Evolutionary conservation across 2,797 vertebrate species (phyloP).

Genomic region (Muscicapa striata): DNA sequence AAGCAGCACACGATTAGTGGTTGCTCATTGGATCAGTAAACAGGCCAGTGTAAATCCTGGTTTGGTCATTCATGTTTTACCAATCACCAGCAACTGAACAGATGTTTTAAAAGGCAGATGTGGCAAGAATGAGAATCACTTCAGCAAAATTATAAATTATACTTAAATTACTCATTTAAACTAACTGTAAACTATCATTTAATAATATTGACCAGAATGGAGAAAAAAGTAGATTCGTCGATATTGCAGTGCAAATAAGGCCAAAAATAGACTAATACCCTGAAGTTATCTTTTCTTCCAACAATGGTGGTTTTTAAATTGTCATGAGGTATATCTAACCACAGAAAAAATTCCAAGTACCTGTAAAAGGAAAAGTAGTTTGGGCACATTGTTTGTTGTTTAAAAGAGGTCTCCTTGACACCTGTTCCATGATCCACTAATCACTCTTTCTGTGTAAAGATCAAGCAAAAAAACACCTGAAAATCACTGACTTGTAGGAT

Average conservation of each 20-base stretch:
- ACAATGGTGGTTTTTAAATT: background rate
- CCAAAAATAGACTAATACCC: background rate
- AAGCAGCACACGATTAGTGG: background rate
- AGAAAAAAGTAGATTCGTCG: background rate
- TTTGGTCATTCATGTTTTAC: background rate
- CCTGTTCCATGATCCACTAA: background rate
- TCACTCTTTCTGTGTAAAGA: background rate
- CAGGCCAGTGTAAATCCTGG: background rate
- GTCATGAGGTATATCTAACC: background rate
- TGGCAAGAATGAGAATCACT: background rate
- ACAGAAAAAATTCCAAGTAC: background rate
- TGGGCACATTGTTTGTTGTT: background rate
- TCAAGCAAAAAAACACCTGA: background rate
- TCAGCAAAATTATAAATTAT: background rate
- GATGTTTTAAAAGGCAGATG: background rate
- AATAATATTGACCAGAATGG: background rate
- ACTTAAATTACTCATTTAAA: background rate
- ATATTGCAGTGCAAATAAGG: background rate
- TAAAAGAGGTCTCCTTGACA: background rate
- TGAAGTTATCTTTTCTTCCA: background rate
- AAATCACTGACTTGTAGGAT: background rate
- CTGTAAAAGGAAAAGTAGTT: background rate
- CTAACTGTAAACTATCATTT: background rate
- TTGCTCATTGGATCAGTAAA: background rate
- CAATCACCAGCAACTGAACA: background rate